These are phyloP conservation scores for Atethmia centrago DNA, from an alignment of 2,888 invertebrate genomes.

Conservation along the genomic window DNA sequence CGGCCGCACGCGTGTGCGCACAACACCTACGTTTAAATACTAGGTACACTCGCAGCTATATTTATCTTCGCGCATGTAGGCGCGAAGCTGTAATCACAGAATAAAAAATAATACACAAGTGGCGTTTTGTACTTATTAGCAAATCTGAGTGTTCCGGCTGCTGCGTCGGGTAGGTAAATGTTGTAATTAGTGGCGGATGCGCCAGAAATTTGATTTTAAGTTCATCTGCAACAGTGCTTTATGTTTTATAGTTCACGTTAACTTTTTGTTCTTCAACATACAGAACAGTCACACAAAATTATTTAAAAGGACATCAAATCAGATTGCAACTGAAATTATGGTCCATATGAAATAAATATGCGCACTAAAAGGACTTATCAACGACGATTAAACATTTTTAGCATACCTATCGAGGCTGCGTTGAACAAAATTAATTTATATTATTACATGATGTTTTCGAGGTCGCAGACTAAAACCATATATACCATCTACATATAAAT, in stretches of 20 bases:
- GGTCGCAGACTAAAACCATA: constrained; percentile 56
- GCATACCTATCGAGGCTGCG: constrained; percentile 34
- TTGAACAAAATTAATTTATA: constrained; percentile 49
- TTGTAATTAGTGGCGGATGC: constrained; percentile 71
- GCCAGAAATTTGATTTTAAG: constrained; percentile 61
- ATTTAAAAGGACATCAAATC: background rate
- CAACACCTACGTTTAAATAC: constrained; percentile 80
- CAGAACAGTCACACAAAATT: background rate
- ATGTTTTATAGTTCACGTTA: constrained; percentile 26
- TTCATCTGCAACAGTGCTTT: constrained; percentile 47
- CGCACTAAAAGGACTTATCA: constrained; percentile 37
- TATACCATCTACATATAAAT: constrained; percentile 51
- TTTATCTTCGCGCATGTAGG: constrained; percentile 87
- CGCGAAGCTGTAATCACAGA: constrained; percentile 83
- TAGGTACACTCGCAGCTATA: constrained; percentile 82
- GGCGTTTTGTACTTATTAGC: constrained; percentile 79
- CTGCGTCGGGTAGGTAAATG: constrained; percentile 72
- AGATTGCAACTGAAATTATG: constrained; percentile 6
- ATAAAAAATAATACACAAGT: constrained; percentile 77
- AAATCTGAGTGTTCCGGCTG: constrained; percentile 80
- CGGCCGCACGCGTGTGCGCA: constrained; percentile 87
- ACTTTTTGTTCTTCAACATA: constrained; percentile 11
- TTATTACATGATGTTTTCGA: constrained; percentile 51
- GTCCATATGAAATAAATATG: constrained; percentile 15
- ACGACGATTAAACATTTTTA: constrained; percentile 26